Base-by-base conservation (phyloP, 2,888 invertebrate genomes). In the Drepanosiphum platanoidis region DNA sequence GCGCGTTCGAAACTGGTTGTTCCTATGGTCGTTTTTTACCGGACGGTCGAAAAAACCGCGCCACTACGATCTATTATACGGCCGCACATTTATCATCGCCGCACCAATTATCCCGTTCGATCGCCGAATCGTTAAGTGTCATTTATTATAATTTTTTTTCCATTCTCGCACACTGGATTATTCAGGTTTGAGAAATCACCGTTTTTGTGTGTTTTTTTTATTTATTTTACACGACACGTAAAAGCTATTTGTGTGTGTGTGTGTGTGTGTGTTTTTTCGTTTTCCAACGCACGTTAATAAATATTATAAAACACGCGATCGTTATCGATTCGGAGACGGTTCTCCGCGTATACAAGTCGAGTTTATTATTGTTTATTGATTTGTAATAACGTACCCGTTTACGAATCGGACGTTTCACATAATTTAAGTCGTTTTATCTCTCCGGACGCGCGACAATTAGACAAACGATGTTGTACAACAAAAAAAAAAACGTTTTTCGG, bases 101-200 rank as follows among this genome's bases (percentile, higher is more conserved):
- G n/a, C n/a, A n/a, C 42, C 15, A 46, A 79, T 79, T 68, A 79
- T 46, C 42, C 42, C 64, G 30, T 66, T 7, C 66, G 32, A 79
- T 15, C 32, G 30, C 9, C 42, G 32, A 32, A 42, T 46, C n/a
- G 27, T 77, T 36, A 61, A 46, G 13, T 46, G 34, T 79, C 46
- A n/a, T 32, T n/a, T n/a, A n/a, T n/a, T n/a, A n/a, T n/a, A n/a
- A n/a, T n/a, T n/a, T n/a, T n/a, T n/a, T n/a, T n/a, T n/a, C n/a
- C n/a, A n/a, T n/a, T n/a, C n/a, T n/a, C n/a, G n/a, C n/a, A n/a
- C n/a, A n/a, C n/a, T n/a, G n/a, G n/a, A n/a, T n/a, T n/a, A n/a
- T n/a, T 30, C 42, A 13, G 5, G 42, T 32, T n/a, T n/a, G 27
- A 22, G 2, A 0, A 32, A 78, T 46, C 22, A 30, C 5, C 1